These are phyloP conservation scores for Archaeoteleia sp. DNA, from an alignment of 2,888 invertebrate species.

Conservation along the genomic window DNA sequence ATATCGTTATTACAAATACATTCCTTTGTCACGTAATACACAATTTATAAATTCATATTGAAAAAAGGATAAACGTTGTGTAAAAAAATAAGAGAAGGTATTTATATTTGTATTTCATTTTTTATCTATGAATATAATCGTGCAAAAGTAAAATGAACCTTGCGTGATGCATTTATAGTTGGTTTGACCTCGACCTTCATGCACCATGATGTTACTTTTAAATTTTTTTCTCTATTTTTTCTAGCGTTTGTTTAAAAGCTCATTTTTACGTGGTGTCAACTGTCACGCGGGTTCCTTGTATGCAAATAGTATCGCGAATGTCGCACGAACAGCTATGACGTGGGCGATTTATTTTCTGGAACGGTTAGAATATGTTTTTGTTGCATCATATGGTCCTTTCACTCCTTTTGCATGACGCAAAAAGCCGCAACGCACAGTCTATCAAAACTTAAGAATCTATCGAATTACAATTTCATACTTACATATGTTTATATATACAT, in stretches of 20 bases:
- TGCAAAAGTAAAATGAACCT: too few relatives aligned
- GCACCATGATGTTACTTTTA: conserved; percentile 26
- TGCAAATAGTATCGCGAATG: conserved; percentile 16
- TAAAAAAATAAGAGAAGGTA: too few relatives aligned
- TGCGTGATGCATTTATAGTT: conserved; percentile 4
- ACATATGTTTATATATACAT: too few relatives aligned
- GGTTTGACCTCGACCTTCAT: conserved; percentile 30
- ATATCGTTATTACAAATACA: too few relatives aligned
- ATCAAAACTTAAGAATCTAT: conserved; percentile 27
- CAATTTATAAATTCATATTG: too few relatives aligned
- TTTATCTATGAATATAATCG: too few relatives aligned
- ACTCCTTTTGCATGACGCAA: conserved; percentile 31
- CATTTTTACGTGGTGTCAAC: conserved; percentile 4
- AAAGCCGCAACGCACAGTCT: conserved; percentile 5
- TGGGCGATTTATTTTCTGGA: conserved; percentile 16
- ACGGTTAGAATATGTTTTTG: conserved; percentile 8
- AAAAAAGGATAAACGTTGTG: too few relatives aligned
- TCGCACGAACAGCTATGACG: conserved; percentile 18
- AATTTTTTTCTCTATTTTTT: conserved; percentile 22
- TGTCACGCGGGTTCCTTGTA: conserved; percentile 11
- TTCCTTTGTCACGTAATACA: too few relatives aligned
- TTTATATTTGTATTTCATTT: too few relatives aligned
- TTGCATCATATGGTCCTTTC: conserved; percentile 35
- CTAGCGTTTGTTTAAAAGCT: conserved; percentile 14
- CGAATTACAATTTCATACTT: conserved; percentile 6